Base-by-base conservation (phyloP, 2,113 vertebrate genomes). In the Sturnira hondurensis region DNA sequence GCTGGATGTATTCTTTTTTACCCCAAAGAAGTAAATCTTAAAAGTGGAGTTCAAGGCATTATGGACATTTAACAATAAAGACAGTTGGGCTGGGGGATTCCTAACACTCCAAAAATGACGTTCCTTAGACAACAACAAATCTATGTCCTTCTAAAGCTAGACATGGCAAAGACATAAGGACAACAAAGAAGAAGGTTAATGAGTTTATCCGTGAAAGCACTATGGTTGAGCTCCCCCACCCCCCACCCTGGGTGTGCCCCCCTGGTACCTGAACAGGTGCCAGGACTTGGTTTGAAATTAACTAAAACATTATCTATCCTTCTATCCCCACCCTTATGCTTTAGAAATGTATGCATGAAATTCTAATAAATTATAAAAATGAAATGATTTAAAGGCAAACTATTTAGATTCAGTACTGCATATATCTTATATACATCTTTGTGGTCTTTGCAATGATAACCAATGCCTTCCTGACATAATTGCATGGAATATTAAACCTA, bases 231-330 rank as follows among this genome's bases (percentile, higher is more conserved):
- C 26, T 82, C 7, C 31, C 38, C 43, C 14, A 56, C 2, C 13
- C 36, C 54, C 41, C 24, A 24, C 76, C 22, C 45, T 22, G 4
- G 11, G 28, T 38, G 63, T 0, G 63, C 17, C 19, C 67, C 56
- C 36, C 16, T 8, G 4, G 8, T 43, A 43, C 43, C 74, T 54
- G 41, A 86, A 71, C 31, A 97, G 52, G 58, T 74, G 63, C 22
- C 33, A 96, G 89, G 71, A 85, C 50, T 97, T 95, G 77, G 96
- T 97, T 68, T 0, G 7, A 93, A 98, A 97, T 95, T 95, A 80
- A 94, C 2, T 9, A 74, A 86, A 52, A 95, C 14, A 67, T 45
- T 50, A 71, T 38, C 38, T 54, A 67, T 31, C 1, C 0, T 93
- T 94, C 84, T 63, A 94, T 58, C 0, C 10, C 28, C 31, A 85